A percentile compares a stretch with the other conserved stretches of the same genome.
These are phyloP conservation scores for Leptinotarsa haldemani DNA, from an alignment of 2,888 invertebrate genomes.

Conservation along the genomic window DNA sequence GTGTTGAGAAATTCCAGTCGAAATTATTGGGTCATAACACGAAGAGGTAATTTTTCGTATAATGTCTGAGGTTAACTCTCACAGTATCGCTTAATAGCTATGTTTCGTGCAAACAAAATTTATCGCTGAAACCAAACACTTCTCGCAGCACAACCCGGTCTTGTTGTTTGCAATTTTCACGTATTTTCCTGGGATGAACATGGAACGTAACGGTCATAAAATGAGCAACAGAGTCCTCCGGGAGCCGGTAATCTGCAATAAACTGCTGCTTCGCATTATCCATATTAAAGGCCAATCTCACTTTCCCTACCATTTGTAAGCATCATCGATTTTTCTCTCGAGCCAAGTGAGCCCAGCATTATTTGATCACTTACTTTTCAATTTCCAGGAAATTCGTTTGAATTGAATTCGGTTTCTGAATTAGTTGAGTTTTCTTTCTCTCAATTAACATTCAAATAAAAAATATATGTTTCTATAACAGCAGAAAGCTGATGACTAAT, in stretches of 20 bases:
- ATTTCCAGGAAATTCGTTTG: background rate
- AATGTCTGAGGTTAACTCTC: conserved; percentile 15
- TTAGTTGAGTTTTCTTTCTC: too few relatives aligned
- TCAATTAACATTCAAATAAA: too few relatives aligned
- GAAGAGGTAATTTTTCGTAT: conserved; percentile 6
- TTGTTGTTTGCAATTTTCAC: conserved; percentile 12
- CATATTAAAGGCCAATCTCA: conserved; percentile 21
- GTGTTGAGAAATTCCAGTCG: background rate
- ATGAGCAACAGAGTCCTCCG: background rate
- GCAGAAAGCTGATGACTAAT: too few relatives aligned
- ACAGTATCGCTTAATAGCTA: conserved; percentile 4
- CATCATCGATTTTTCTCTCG: conserved; percentile 18
- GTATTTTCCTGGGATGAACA: conserved; percentile 7
- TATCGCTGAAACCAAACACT: background rate
- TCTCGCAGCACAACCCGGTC: background rate
- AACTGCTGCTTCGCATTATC: conserved; percentile 14
- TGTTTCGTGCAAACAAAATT: conserved; percentile 14
- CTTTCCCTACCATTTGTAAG: background rate
- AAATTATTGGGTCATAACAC: background rate
- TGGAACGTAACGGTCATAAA: conserved; percentile 7
- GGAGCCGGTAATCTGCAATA: conserved; percentile 11
- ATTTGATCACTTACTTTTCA: background rate
- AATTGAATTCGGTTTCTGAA: too few relatives aligned
- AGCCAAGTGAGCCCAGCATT: background rate
- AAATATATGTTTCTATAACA: too few relatives aligned